Evolutionary conservation across 1,140 invertebrate genomes (phyloP), one percentile per base, ranked within the genome.

Genomic region (Archivesica marissinica): DNA sequence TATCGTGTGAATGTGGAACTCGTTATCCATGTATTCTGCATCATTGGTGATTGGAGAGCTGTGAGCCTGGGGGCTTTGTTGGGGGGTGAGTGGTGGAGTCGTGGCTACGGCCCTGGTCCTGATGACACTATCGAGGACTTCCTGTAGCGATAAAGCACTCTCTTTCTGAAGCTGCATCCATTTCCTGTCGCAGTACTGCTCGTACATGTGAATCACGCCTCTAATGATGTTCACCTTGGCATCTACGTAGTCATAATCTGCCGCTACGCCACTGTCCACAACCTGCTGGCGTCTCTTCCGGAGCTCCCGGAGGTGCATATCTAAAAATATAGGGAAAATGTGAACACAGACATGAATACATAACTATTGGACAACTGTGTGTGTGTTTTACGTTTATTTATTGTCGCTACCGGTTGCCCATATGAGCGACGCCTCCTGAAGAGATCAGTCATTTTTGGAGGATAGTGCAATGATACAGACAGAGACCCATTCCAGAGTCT

Each of bases 101-200:
- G 33, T 3, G 2, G 54, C 23, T 59, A 6, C 25, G 15, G 47
- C 13, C 38, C 23, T 30, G 4, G 30, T 68, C 38, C 23, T 30
- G 4, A 41, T 68, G 7, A 41, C 35, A 41, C 50, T 25, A 41
- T 70, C 28, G 35, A 83, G 20, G 23, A 83, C 38, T 33, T 83
- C 68, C 35, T 59, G 13, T n/a, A 83, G 35, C 0, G 68, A 7
- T 35, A 30, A 9, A 2, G 52, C 38, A 35, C 68, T 56, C 54
- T 83, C 68, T n/a, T 15, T 50, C 52, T 83, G 80, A n/a, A 83
- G 35, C 41, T 59, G 66, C 13, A 41, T 74, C 68, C 80, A 56
- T 25, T 83, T 64, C n/a, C 20, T 54, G 23, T 75, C 68, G 11
- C 38, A 23, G 33, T 41, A 83, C n/a, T 30, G 6, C 50, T 83